phyloP scores from a whole-genome alignment of 2,888 invertebrate species.

The Drymonia ruficornis region DNA sequence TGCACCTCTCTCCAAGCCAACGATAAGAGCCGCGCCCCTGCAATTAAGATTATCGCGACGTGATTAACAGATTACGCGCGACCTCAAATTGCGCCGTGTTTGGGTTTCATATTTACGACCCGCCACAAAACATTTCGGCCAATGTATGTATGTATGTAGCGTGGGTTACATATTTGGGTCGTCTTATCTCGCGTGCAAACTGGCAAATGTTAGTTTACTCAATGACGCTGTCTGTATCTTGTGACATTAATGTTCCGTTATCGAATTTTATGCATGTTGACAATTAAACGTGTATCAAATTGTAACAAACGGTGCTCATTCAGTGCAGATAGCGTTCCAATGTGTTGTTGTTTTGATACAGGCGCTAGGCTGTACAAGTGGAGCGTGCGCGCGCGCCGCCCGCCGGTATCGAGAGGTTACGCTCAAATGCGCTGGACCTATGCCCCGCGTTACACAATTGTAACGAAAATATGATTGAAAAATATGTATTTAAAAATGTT shows the following conservation, averaged over 20 bases:
- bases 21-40: constrained; percentile 68
- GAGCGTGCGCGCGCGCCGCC: constrained; percentile 24
- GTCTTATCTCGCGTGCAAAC: constrained; percentile 28
- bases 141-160: constrained; percentile 42
- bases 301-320: constrained; percentile 50
- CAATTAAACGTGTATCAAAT: constrained; percentile 49
- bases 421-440: constrained; percentile 30
- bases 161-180: constrained; percentile 39
- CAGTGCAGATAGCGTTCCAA: constrained; percentile 50
- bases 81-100: constrained; percentile 50
- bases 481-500: not conserved
- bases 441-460: constrained; percentile 43
- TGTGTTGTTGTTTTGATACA: constrained; percentile 49
- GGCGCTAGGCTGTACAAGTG: constrained; percentile 36
- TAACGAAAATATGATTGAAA: constrained; percentile 32
- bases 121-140: constrained; percentile 47
- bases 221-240: constrained; percentile 24
- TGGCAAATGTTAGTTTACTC: constrained; percentile 21
- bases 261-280: constrained; percentile 39
- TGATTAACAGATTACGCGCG: constrained; percentile 57
- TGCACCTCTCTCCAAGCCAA: constrained; percentile 31
- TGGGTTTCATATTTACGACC: constrained; percentile 35
- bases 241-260: constrained; percentile 31
- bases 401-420: constrained; percentile 31
- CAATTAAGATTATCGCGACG: constrained; percentile 66